These are phyloP conservation scores for Muscicapa adusta DNA, from an alignment of 2,113 vertebrate genomes.

Conservation along the genomic window DNA sequence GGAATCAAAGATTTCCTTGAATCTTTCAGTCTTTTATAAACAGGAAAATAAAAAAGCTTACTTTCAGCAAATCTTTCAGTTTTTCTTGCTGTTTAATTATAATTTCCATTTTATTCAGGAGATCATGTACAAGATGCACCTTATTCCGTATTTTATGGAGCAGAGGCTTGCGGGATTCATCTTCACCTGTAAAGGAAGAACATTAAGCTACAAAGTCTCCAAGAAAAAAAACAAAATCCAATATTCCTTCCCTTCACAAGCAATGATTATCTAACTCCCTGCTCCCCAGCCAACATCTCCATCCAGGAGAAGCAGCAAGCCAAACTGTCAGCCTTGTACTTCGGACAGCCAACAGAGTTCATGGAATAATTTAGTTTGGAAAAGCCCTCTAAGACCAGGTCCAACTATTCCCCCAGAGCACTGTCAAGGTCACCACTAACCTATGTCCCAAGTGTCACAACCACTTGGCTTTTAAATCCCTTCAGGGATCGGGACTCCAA, in stretches of 20 bases:
- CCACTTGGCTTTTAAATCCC: background rate
- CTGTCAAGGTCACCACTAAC: background rate
- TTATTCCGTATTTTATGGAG: constrained; percentile 54
- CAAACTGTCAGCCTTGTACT: background rate
- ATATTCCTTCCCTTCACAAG: background rate
- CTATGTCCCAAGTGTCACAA: background rate
- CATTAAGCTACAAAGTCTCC: background rate
- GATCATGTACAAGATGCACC: background rate
- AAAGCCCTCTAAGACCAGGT: background rate
- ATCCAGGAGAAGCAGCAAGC: background rate
- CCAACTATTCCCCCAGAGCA: background rate
- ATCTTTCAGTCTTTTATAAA: background rate
- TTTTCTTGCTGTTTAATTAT: constrained; percentile 59
- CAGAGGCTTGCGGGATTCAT: background rate
- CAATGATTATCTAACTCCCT: background rate
- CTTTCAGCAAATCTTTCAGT: constrained; percentile 49
- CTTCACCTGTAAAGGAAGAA: constrained; percentile 31
- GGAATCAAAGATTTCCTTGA: background rate
- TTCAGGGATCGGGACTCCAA: rapidly evolving
- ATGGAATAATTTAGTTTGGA: background rate
- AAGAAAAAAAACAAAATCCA: background rate
- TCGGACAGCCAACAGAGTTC: background rate
- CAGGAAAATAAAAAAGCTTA: constrained; percentile 1
- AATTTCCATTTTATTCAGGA: constrained; percentile 62
- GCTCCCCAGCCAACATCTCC: background rate